Evolutionary conservation across 2,888 invertebrate genomes (phyloP), one percentile per base, ranked within the genome.

Genomic region (Protodeltote pygarga): DNA sequence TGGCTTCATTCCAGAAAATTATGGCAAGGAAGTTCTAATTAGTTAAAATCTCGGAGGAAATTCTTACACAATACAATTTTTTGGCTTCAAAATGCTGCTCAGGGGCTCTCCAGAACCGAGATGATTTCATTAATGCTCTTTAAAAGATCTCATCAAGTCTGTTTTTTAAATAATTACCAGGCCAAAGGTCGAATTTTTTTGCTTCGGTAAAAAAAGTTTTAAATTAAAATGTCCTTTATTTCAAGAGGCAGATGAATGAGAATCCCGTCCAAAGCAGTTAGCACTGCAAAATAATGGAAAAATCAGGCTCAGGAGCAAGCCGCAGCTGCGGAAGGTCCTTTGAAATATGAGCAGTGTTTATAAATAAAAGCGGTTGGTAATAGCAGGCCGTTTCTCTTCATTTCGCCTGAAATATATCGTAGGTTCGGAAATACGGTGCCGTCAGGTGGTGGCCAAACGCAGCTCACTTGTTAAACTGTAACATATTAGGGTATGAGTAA

Each of bases 121-220:
- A 79, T 79, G 74, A 83, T 81, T 84, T 82, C 75, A 85, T 87
- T 85, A 83, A 77, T 69, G 65, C 71, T 55, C 71, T 69, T 73
- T 75, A 77, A 78, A 75, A 74, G 72, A 70, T 66, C 45, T 60
- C 67, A 65, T 62, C 57, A 65, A 70, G 45, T 65, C 69, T 74
- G 75, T 74, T 75, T 76, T 75, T 78, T 79, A 77, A 81, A 79
- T 81, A 80, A 81, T 77, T 75, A 74, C 69, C 63, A 47, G 51
- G 64, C 39, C 65, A 49, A 63, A 66, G 67, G 68, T 60, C 61
- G 55, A 54, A 57, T 67, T 63, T 63, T 59, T 65, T 70, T 48
- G 40, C 49, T 44, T 47, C 10, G 13, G 11, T 47, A 59, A 62
- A 57, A 51, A 39, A 34, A 14, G 35, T 34, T 28, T 25, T 27